Base-by-base conservation (phyloP, 2,888 invertebrate genomes). In the Himalopsyche tibetana region DNA sequence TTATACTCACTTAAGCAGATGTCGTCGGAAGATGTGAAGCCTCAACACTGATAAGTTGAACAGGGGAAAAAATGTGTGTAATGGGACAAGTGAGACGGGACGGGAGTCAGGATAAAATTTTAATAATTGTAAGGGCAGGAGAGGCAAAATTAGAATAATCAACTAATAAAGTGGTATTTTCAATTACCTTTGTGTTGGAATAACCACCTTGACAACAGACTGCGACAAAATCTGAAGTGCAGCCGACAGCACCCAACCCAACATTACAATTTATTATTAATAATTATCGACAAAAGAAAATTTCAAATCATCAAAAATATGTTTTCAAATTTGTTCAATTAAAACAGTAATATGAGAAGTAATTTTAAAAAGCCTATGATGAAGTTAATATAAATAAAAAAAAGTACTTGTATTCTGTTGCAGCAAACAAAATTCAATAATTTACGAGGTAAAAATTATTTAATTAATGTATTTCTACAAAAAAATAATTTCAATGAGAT, bases 131-230 rank as follows among this genome's bases (percentile, higher is more conserved):
- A 55, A 86, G 82, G 28, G 84, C 36, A 56, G 55, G 84, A 69
- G 55, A 40, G 55, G 80, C n/a, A 28, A 84, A 56, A 74, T 51
- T 38, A 19, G 82, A 82, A 79, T n/a, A 36, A 45, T 36, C 86
- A 63, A 85, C 89, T 83, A 84, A 86, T 83, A 82, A 55, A 85
- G 28, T 74, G 82, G 74, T 81, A 69, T 82, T 85, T 74, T 87
- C 83, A 88, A 87, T 90, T 95, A 98, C 98, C 98, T 97, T 94
- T 99, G 99, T 84, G 97, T 98, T 84, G 99, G 99, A 91, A 99
- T 97, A 89, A 99, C 98, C 90, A 99, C 99, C 95, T 98, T 99
- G 89, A 99, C 98, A 90, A 98, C 95, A 80, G 98, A 97, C 92
- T 97, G 97, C 91, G 95, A 94, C 91, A 99, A 93, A 91, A 98